Percentiles rank a stretch among this genome's conserved stretches.
These are phyloP conservation scores for Lysandra coridon DNA, from an alignment of 2,888 invertebrate species.

Conservation along the genomic window DNA sequence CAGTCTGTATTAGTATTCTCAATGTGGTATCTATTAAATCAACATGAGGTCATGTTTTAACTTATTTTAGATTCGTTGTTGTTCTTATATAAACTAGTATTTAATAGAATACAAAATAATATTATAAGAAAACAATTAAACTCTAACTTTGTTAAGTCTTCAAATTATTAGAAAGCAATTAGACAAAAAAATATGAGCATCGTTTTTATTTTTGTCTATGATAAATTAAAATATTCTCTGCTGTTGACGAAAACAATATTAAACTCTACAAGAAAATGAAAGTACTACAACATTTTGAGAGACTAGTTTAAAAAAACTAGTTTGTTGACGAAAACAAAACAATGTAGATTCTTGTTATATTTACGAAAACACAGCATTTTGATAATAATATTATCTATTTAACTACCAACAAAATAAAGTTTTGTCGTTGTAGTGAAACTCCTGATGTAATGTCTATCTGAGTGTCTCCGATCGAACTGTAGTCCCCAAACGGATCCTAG, in stretches of 20 bases:
- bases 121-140: too few relatives aligned
- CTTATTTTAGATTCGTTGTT: constrained; percentile 24
- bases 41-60: constrained; percentile 36
- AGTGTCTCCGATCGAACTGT: too few relatives aligned
- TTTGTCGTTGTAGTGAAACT: too few relatives aligned
- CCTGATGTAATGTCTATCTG: too few relatives aligned
- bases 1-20: constrained; percentile 34
- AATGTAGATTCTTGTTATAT: neutral
- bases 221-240: neutral
- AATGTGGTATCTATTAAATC: constrained; percentile 32
- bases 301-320: neutral
- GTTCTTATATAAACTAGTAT: neutral
- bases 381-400: neutral
- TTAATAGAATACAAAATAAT: neutral
- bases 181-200: too few relatives aligned
- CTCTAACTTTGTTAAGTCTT: too few relatives aligned
- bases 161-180: too few relatives aligned
- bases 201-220: neutral
- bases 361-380: too few relatives aligned
- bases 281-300: neutral
- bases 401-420: too few relatives aligned
- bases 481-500: too few relatives aligned
- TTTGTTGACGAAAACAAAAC: neutral
- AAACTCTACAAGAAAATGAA: neutral
- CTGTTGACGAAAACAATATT: neutral